These are phyloP conservation scores for Aethes cnicana DNA, from an alignment of 2,888 invertebrate genomes.

Conservation along the genomic window DNA sequence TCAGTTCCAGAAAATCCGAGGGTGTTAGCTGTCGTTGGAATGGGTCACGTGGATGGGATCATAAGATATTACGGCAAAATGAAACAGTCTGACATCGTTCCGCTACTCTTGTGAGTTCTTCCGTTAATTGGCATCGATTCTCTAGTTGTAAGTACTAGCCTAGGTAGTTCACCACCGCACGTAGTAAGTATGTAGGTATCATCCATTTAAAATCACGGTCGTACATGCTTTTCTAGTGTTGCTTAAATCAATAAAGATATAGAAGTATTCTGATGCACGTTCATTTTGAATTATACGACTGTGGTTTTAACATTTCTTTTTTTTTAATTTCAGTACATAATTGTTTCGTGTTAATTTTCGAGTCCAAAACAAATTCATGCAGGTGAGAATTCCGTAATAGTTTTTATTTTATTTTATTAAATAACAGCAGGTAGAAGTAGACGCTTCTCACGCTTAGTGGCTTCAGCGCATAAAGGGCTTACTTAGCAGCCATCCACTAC, in stretches of 20 bases:
- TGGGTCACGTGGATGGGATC: constrained; percentile 97
- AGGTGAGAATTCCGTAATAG: no score
- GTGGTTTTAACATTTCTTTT: constrained; percentile 32
- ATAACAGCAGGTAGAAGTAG: no score
- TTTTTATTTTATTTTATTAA: no score
- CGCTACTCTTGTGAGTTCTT: constrained; percentile 69
- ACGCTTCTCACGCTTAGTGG: no score
- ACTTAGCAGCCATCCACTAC: no score
- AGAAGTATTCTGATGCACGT: background rate
- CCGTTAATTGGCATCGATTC: no score
- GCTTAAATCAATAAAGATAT: background rate
- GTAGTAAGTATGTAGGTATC: constrained; percentile 1
- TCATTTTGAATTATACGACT: constrained; percentile 18
- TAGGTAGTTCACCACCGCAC: constrained; percentile 5
- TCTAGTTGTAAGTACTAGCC: constrained; percentile 5
- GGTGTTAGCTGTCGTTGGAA: constrained; percentile 97
- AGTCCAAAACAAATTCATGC: no score
- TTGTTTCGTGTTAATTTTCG: constrained; percentile 32
- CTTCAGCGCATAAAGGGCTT: no score
- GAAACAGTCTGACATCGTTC: constrained; percentile 70
- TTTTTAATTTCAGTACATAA: constrained; percentile 55
- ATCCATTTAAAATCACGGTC: constrained; percentile 19
- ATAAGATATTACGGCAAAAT: constrained; percentile 71
- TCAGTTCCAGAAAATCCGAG: constrained; percentile 79
- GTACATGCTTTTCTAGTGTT: constrained; percentile 11